phyloP scores from a whole-genome alignment of 2,888 invertebrate genomes.

The Tetragnatha montana region DNA sequence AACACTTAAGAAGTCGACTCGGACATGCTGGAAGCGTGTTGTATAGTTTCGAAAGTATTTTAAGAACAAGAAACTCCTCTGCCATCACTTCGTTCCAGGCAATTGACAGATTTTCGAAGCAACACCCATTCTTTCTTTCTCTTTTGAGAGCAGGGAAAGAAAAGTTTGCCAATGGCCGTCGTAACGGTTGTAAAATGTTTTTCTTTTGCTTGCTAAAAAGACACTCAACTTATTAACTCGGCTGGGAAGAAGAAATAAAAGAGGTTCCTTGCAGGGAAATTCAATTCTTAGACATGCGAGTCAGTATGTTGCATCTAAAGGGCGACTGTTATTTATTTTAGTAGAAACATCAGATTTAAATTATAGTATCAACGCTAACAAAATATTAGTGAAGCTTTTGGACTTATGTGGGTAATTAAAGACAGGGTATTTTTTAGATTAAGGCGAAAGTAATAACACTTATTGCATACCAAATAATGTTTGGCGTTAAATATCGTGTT shows the following conservation, averaged over 20 bases:
- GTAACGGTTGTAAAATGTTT: background rate
- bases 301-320: too few species aligned
- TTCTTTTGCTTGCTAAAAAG: background rate
- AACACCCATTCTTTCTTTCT: background rate
- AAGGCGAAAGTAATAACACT: too few species aligned
- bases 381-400: too few species aligned
- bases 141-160: background rate
- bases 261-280: background rate
- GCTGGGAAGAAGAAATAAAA: background rate
- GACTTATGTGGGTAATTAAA: too few species aligned
- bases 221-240: background rate
- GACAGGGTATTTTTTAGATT: too few species aligned
- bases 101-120: background rate
- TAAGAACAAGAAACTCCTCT: background rate
- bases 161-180: background rate
- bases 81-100: background rate
- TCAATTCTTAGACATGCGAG: too few species aligned
- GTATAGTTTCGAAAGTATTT: background rate
- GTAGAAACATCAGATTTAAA: too few species aligned
- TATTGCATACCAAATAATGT: too few species aligned
- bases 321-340: too few species aligned
- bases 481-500: too few species aligned
- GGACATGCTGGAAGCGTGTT: background rate
- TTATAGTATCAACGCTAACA: too few species aligned
- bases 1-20: background rate